Percentiles rank a stretch among this genome's conserved stretches.
These are phyloP conservation scores for Haliaeetus leucogaster DNA, from an alignment of 2,113 vertebrate genomes.

Conservation along the genomic window DNA sequence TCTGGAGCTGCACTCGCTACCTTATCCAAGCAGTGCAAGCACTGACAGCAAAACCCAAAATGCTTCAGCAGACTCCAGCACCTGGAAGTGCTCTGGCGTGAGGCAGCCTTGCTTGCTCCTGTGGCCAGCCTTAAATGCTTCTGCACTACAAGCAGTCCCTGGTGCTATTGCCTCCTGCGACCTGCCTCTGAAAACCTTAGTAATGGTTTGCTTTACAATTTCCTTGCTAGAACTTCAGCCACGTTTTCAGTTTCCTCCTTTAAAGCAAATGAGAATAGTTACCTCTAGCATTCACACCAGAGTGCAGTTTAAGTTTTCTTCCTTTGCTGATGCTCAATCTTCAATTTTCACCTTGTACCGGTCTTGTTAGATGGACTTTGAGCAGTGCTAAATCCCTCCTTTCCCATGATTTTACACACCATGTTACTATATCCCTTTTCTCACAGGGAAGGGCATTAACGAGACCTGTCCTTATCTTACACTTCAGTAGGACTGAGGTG, in stretches of 20 bases:
- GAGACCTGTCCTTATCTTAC: background rate
- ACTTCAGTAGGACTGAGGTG: background rate
- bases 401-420: background rate
- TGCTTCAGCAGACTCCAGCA: background rate
- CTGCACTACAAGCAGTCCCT: background rate
- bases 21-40: background rate
- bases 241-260: background rate
- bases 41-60: background rate
- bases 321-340: background rate
- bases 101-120: background rate
- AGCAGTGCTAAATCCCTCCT: background rate
- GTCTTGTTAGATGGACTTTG: background rate
- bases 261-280: background rate
- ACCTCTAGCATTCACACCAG: background rate
- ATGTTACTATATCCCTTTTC: background rate
- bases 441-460: background rate
- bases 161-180: background rate
- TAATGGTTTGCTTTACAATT: background rate
- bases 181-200: background rate
- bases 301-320: background rate
- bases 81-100: background rate
- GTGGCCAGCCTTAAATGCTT: background rate
- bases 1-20: rapidly evolving
- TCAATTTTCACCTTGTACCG: background rate
- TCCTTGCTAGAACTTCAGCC: background rate